Percentiles rank a stretch among this genome's conserved stretches.
Evolutionary conservation across 2,888 invertebrate species (phyloP).

Genomic region (Drosophila macrospina): DNA sequence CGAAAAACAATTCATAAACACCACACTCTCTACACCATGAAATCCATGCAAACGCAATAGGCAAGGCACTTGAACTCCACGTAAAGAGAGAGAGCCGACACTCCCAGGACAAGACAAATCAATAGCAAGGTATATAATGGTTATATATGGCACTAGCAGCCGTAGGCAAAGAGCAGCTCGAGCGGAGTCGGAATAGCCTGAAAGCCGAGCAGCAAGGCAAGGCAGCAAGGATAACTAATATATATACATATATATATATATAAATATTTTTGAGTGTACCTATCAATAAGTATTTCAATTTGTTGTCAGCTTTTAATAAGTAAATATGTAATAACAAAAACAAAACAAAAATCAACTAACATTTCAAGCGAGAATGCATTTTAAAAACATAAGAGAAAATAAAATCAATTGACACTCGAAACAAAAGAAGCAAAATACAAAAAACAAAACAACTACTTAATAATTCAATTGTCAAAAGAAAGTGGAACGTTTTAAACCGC

Average conservation of each 20-base stretch:
- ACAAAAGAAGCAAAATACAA: slow-evolving; percentile 23
- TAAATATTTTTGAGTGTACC: slow-evolving; percentile 74
- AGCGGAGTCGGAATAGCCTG: slow-evolving; percentile 5
- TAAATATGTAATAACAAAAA: slow-evolving; percentile 59
- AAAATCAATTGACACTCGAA: slow-evolving; percentile 39
- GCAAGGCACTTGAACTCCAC: slow-evolving; percentile 31
- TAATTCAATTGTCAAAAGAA: slow-evolving; percentile 25
- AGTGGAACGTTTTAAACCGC: slow-evolving; percentile 27
- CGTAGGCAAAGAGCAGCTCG: slow-evolving; percentile 19
- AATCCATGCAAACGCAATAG: slow-evolving; percentile 22
- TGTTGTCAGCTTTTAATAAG: slow-evolving; percentile 78
- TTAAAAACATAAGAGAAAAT: slow-evolving; percentile 51
- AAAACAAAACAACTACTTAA: neutral
- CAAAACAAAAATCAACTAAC: slow-evolving; percentile 36
- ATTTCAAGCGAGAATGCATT: slow-evolving; percentile 62
- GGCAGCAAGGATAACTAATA: slow-evolving; percentile 32
- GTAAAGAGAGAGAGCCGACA: slow-evolving; percentile 8
- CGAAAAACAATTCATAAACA: slow-evolving; percentile 27
- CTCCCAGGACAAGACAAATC: slow-evolving; percentile 55
- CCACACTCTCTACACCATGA: slow-evolving; percentile 17
- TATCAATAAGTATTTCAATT: slow-evolving; percentile 76
- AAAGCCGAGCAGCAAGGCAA: slow-evolving; percentile 1
- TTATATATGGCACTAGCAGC: slow-evolving; percentile 13
- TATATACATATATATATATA: slow-evolving; percentile 37
- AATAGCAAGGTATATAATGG: slow-evolving; percentile 27